Evolutionary conservation across 2,113 vertebrate species (phyloP), one percentile per base, ranked within the genome.

Genomic region (Passer montanus): DNA sequence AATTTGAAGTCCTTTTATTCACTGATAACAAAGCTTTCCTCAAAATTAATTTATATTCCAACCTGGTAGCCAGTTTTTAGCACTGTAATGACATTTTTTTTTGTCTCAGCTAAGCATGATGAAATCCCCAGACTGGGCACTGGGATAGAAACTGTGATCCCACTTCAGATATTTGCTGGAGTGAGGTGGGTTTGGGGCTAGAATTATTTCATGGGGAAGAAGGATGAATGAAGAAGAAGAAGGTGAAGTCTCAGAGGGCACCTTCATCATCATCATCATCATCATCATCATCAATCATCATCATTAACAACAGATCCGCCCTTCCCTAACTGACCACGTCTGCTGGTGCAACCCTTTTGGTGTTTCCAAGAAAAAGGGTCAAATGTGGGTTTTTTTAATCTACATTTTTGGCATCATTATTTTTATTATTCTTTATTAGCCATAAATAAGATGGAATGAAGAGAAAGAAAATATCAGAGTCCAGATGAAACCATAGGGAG

Each of bases 201-300:
- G 37, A 49, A 18, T 83, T 90, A 41, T 73, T 74, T 66, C 11
- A 6, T 14, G 30, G 39, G 19, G 55, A 58, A 27, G 33, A 50
- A 27, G n/a, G 41, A 66, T n/a, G 13, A 19, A 7, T 50, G 30
- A n/a, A 37, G 35, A 37, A 37, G 35, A 37, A 27, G 33, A 50
- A 27, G n/a, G 41, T 50, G 26, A n/a, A 56, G 10, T 72, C 46
- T 12, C 0, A 2, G 22, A 63, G 23, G 4, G 1, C 35, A 15
- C 18, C 50, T 5, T 27, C 2, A 1, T 17, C 23, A 13, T 16
- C 1, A 1, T 24, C 1, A 1, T 35, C 43, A 33, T 27, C 2
- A 1, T 17, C 23, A 13, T 16, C 1, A 0, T 58, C 50, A 52
- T 27, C 49, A 50, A 8, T 33, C 39, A 19, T 41, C 2, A 0